Base-by-base conservation (phyloP, 35 echinoderm and acorn worm genomes). In the Anneissia japonica region DNA sequence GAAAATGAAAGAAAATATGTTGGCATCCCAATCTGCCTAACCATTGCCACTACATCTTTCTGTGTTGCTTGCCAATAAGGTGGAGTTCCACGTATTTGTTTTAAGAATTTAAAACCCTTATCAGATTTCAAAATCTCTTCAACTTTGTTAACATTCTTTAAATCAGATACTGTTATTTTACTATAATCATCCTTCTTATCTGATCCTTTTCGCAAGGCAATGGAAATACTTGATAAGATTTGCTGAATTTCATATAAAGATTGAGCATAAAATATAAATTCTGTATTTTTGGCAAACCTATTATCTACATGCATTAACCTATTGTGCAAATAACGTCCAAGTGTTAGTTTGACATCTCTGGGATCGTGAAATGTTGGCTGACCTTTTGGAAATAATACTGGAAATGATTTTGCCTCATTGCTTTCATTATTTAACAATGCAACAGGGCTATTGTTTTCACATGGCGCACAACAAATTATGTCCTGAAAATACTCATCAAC, bases 401-500 rank as follows among this genome's bases (percentile, higher is more conserved):
- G 87, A 45, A 92, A 92, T 35, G 43, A 85, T 77, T 91, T 79
- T 28, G 76, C 82, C 76, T 87, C 85, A 77, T 87, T 80, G 28
- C 74, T 31, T 51, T 87, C 85, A 77, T 87, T 80, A 35, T 64
- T 31, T 51, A 94, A 82, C 11, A 89, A 72, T 79, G 36, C 34
- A 38, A 91, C 79, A 74, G 92, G 92, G 32, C 30, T 88, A 77
- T 94, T 94, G 43, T 84, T 85, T 91, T 91, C 93, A 90, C 83
- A 79, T 46, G 89, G 93, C 3, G 93, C 93, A 74, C 86, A 55
- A 43, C 55, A 91, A 26, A 87, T 38, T 35, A 90, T 88, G 26
- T 90, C 85, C 87, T 82, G 34, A 82, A 79, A 81, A 83, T 90
- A 85, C 46, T 86, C 36, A 90, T 90, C 86, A 39, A 90, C 35